Base-by-base conservation (phyloP, 2,797 vertebrate species). In the Glossophaga mutica region DNA sequence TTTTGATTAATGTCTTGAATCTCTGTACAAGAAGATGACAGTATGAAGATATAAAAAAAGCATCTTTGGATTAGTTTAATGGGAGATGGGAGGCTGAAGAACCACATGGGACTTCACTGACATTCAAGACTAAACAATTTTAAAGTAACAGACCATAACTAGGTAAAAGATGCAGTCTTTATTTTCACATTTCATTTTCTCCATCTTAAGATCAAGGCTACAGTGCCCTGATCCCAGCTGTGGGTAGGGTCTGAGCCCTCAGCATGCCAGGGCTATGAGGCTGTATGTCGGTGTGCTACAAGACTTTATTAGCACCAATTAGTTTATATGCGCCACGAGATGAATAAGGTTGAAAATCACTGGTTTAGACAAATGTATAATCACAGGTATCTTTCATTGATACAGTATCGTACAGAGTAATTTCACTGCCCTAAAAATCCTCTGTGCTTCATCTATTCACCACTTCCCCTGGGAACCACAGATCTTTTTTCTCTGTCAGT, bases 1-100 rank as follows among this genome's bases (percentile, higher is more conserved):
- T 81, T 90, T 84, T 81, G 44, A 87, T 87, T 79, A 82, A 65
- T 48, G 9, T 42, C 48, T 86, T 81, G 9, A 96, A 95, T 68
- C 48, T 44, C 42, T 68, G 18, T 37, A 24, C 52, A 55, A 55
- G 44, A 79, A 95, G 50, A 52, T 29, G 26, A 77, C 48, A 42
- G 34, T 18, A 14, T 10, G 29, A 59, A 52, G 46, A 81, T 79
- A 81, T 62, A 82, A 76, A 26, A 93, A 78, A 91, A 74, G 50
- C 82, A n/a, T 52, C 70, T 65, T 39, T 82, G 82, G 42, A n/a
- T 86, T 86, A 78, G 78, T 86, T 77, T 89, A 82, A 44, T 44
- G 78, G 79, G 46, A 46, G 9, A 39, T 46, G 10, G 10, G 22
- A 70, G n/a, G 16, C 44, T 78, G 48, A 79, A 90, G 93, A 91